Evolutionary conservation across 53 echinoderm and acorn worm species (phyloP), one percentile per base, ranked within the genome.

Genomic region (Henricia sp.): DNA sequence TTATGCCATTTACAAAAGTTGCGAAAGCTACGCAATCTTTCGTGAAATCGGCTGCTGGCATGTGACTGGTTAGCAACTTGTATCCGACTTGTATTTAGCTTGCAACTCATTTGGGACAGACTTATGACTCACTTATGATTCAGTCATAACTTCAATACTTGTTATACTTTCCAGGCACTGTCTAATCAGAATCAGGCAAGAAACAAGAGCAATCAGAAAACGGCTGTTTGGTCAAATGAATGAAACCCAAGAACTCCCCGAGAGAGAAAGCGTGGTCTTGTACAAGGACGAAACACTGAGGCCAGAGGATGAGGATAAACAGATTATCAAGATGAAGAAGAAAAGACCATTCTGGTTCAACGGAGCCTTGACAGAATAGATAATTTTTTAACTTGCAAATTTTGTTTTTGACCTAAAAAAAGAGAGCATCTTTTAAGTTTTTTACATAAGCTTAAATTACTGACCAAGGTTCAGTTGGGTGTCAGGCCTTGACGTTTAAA

Each of bases 311-410:
- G 51, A 52, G 32, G 72, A 83, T 29, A 94, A 85, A 58, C 60
- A 84, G 50, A 72, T 94, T 59, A 87, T 96, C 1, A 90, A 96
- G 52, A 85, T 96, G 77, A 91, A 91, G 55, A 96, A 91, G 83
- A 74, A 89, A 67, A 87, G 96, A 57, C 96, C 96, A 13, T 77
- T 85, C 6, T 96, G 96, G 96, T 96, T 96, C 62, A 82, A 85
- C 19, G 82, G 83, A 73, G 90, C 80, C 13, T 64, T 80, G 41
- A 41, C 27, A 46, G 80, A 80, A 64, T 80, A 62, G 63, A 33
- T 25, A 27, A 30, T 24, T 36, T 65, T 29, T 1, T 32, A 5
- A 14, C 1, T 67, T 67, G 29, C n/a, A 20, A 32, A 19, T n/a
- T n/a, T n/a, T n/a, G n/a, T n/a, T n/a, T n/a, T n/a, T n/a, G n/a